Evolutionary conservation across 2,113 vertebrate genomes (phyloP), one percentile per base, ranked within the genome.

Genomic region (Pandion haliaetus): DNA sequence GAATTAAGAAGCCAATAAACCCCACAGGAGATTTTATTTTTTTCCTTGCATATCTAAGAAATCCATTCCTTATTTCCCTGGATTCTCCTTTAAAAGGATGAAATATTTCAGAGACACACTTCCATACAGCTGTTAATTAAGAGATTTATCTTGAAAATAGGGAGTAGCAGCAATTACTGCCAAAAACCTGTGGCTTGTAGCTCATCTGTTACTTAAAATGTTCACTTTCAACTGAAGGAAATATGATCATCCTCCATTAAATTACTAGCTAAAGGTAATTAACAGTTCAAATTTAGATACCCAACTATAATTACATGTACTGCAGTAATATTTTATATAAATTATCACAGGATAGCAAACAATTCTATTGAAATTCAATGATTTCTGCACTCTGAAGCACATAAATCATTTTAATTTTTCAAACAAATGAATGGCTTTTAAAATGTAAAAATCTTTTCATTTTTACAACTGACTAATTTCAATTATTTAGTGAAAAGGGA

Each of bases 191-290:
- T 73, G 47, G 79, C 63, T 90, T 69, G 88, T 49, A 94, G 88
- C 71, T 97, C 81, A 92, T 91, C 93, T 96, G 88, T 78, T 93
- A 92, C 92, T 92, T 92, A 94, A 97, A 94, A 82, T 90, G 65
- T 90, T 97, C 96, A 74, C 94, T 97, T 92, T 91, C 54, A 83
- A 79, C 49, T 91, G 80, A 92, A 93, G 84, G 83, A 98, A 97
- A 97, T 96, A 95, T 84, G 72, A 94, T 96, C 90, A 95, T 92
- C 62, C 79, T 82, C 94, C 84, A 84, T 83, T 67, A 97, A 98
- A 97, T 96, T 94, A 89, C 73, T 93, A 88, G 88, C 84, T 94
- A 66, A 95, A 96, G 95, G 96, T 93, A 97, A 98, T 96, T 97
- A 97, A 95, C 65, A 85, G 79, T 90, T 96, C 74, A 82, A 81